Conservation (phyloP, 2,797 vertebrate genomes). For the Coccyzus lansbergi region DNA sequence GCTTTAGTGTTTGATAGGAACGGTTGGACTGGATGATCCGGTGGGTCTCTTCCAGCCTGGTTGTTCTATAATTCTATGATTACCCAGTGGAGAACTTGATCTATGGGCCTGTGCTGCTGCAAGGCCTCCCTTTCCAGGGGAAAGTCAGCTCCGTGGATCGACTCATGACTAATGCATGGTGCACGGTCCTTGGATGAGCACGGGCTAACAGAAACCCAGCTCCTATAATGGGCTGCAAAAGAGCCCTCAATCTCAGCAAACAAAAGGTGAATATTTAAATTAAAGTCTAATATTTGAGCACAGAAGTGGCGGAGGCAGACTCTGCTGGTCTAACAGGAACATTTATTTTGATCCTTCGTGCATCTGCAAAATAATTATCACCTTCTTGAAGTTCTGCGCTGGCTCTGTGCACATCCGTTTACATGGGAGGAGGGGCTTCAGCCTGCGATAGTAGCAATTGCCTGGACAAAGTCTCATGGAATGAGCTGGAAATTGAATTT, state of each 20-base stretch:
- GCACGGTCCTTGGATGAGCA: neutral
- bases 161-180: neutral
- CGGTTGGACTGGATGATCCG: too few species aligned
- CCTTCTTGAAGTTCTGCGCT: neutral
- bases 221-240: neutral
- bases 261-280: slow-evolving; percentile 38
- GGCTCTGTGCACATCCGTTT: neutral
- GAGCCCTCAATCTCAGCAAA: slow-evolving; percentile 10
- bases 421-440: neutral
- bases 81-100: neutral
- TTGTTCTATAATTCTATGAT: too few species aligned
- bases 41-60: too few species aligned
- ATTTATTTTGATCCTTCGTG: slow-evolving; percentile 52
- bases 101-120: neutral
- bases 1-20: too few species aligned
- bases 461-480: neutral
- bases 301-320: neutral
- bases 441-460: neutral
- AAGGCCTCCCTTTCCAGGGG: neutral
- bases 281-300: slow-evolving; percentile 57
- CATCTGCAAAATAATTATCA: slow-evolving; percentile 44
- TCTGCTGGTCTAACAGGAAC: slow-evolving; percentile 39
- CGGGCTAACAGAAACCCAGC: neutral
- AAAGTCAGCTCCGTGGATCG: neutral
- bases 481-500: neutral